Conservation (phyloP, 1,140 invertebrate species). For the Pristionchus pacificus region DNA sequence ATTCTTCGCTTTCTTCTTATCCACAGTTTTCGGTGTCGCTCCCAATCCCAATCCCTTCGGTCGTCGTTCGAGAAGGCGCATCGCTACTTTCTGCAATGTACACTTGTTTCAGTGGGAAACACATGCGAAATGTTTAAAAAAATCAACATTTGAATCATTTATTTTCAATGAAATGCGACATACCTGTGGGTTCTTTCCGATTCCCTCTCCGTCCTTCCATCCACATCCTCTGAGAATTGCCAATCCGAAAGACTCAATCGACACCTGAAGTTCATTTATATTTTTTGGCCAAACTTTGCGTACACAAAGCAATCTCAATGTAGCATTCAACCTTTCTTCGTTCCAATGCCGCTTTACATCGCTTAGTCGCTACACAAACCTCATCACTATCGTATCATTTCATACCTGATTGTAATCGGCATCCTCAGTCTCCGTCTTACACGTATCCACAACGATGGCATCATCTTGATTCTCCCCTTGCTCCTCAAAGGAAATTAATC, state of each 20-base stretch:
- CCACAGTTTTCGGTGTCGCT: conserved; percentile 14
- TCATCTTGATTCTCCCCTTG: neutral
- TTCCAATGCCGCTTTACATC: no score
- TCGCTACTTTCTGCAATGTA: conserved; percentile 19
- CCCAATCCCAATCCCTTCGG: conserved; percentile 30
- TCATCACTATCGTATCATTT: no score
- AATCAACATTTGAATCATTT: neutral
- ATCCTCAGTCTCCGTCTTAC: conserved; percentile 16
- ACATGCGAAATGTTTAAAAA: neutral
- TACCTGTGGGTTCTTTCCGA: conserved; percentile 27
- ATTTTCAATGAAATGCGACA: neutral
- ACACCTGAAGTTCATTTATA: conserved; percentile 16
- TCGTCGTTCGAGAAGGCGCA: conserved; percentile 19
- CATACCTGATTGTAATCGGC: conserved; percentile 5
- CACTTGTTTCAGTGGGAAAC: neutral
- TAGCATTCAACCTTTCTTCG: neutral
- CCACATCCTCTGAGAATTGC: conserved; percentile 29
- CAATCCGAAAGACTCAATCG: conserved; percentile 22
- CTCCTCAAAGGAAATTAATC: neutral
- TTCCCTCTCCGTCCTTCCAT: conserved; percentile 32
- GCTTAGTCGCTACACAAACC: no score
- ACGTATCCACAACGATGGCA: neutral
- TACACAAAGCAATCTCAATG: neutral
- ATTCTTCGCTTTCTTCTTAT: conserved; percentile 9
- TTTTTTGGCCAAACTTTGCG: neutral